Base-by-base conservation (phyloP, 1,140 invertebrate genomes). In the Drosophila pachea region DNA sequence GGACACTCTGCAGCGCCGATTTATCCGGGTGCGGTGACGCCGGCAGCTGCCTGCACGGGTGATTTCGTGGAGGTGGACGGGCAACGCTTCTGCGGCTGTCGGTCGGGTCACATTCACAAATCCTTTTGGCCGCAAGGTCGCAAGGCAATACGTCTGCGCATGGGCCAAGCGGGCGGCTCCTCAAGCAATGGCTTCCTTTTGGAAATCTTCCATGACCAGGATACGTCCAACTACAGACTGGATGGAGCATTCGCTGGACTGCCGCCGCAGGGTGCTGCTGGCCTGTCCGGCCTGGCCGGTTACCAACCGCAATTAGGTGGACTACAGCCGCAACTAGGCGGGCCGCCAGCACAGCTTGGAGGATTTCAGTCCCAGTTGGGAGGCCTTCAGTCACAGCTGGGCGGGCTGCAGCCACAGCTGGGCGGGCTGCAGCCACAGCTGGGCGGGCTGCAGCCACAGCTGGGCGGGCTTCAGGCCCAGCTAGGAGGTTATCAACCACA, bases 11-110 rank as follows among this genome's bases (percentile, higher is more conserved):
- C 50, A 1, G 49, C 5, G 54, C 14, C 3, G 12, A 55, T 49
- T 14, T 67, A 67, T 61, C 64, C 64, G 5, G 47, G 36, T 22
- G 40, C 70, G 11, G 62, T 38, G 33, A 58, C 42, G 31, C 48
- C 8, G 9, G 56, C 12, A 31, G 36, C 9, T 9, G 16, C 43
- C 8, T 93, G 92, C 48, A 66, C 53, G 0, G 84, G 90, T 4
- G 91, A 91, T 11, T 91, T 90, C 59, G 53, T 93, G 4, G 90
- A 92, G 73, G 76, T 93, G 2, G 91, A 92, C 65, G 91, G 91
- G 1, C 91, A 90, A 74, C 86, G 88, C 8, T 89, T 91, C 29
- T 93, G 92, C 71, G 92, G 92, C 0, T 93, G 92, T 59, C 90
- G 90, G 14, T 91, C 89, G 1, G 91, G 91, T 5, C 75, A 90